Percentiles rank a stretch among this genome's conserved stretches.
Conservation (phyloP, 2,797 vertebrate species). For the Hydrophis major region DNA sequence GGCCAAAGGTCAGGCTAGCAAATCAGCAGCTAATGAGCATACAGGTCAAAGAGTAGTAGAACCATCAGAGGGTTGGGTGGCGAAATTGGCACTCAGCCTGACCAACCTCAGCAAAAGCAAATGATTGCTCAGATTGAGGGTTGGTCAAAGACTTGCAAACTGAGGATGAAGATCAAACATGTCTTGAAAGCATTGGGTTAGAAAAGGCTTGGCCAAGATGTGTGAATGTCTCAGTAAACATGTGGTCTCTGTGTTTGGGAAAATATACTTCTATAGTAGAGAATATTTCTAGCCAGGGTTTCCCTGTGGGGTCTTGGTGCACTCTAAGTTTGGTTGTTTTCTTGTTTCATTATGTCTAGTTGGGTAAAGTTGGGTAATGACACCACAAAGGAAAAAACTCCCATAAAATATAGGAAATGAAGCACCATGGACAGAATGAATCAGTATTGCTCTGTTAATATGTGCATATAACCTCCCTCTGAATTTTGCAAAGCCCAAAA, state of each 20-base stretch:
- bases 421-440: fast-evolving
- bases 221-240: neutral
- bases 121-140: neutral
- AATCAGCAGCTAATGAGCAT: neutral
- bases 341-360: neutral
- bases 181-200: neutral
- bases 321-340: neutral
- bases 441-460: neutral
- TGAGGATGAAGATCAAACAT: neutral
- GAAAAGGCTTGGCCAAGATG: neutral
- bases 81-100: neutral
- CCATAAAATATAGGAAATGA: neutral
- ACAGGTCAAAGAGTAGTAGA: neutral
- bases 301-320: neutral
- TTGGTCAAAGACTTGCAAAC: neutral
- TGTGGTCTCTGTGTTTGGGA: neutral
- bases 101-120: neutral
- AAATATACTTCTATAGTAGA: neutral
- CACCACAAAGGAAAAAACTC: fast-evolving
- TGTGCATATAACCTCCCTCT: neutral
- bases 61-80: neutral
- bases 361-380: neutral
- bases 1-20: neutral
- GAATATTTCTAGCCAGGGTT: neutral
- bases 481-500: slow-evolving; percentile 6